Conservation (phyloP, 2,113 vertebrate species). For the Silurus asotus region DNA sequence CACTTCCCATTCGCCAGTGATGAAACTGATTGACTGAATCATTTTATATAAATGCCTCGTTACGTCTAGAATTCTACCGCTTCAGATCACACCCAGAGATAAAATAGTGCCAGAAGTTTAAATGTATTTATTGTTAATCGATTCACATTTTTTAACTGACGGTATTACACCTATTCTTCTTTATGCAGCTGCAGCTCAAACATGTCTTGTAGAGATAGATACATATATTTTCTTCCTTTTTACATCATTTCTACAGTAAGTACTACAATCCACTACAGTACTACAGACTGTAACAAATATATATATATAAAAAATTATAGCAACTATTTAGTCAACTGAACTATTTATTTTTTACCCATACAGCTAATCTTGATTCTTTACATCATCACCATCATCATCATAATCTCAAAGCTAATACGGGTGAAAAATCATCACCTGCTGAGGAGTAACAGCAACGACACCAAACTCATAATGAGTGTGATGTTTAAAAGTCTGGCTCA, state of each 20-base stretch:
- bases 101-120: too few species aligned
- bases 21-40: too few species aligned
- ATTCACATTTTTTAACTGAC: too few species aligned
- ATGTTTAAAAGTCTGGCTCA: slow-evolving; percentile 71
- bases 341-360: not conserved
- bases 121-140: too few species aligned
- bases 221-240: not conserved
- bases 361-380: slow-evolving; percentile 64
- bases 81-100: too few species aligned
- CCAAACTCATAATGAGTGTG: slow-evolving; percentile 55
- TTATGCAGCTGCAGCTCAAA: not conserved
- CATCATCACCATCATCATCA: slow-evolving; percentile 63
- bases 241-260: not conserved
- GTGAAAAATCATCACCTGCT: slow-evolving; percentile 66
- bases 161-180: not conserved
- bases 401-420: slow-evolving; percentile 61
- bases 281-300: too few species aligned
- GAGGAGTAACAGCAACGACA: slow-evolving; percentile 31
- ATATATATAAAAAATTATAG: too few species aligned
- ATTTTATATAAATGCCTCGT: too few species aligned
- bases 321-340: too few species aligned
- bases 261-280: not conserved
- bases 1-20: too few species aligned
- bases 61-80: too few species aligned
- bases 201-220: too few species aligned